Evolutionary conservation across 2,797 vertebrate genomes (phyloP).

Genomic region (Clarias pachynema): DNA sequence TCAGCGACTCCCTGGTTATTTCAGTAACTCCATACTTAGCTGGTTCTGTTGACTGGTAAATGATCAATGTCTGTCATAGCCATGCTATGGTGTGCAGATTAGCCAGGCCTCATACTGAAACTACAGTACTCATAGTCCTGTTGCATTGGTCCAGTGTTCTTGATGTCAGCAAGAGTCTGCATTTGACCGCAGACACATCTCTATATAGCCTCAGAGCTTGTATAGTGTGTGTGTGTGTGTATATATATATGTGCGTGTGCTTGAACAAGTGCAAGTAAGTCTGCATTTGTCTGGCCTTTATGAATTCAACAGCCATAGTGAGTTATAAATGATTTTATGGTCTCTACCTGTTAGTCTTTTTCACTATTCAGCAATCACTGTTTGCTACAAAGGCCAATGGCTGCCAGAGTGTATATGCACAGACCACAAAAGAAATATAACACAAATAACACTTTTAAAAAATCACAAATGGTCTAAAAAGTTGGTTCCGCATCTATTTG

Average conservation of each 20-base stretch:
- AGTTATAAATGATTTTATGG: conserved; percentile 58
- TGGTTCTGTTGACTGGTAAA: conserved; percentile 14
- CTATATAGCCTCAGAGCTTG: conserved; percentile 65
- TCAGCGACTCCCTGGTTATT: background rate
- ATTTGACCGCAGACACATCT: conserved; percentile 55
- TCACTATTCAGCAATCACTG: conserved; percentile 46
- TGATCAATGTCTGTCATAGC: background rate
- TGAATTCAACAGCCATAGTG: conserved; percentile 67
- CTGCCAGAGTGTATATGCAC: conserved; percentile 14
- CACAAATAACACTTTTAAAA: background rate
- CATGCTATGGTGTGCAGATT: background rate
- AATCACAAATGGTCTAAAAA: background rate
- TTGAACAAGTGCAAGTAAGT: conserved; percentile 33
- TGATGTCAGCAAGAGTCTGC: conserved; percentile 37
- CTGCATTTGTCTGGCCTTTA: conserved; percentile 59
- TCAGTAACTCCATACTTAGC: background rate
- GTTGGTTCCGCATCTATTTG: background rate
- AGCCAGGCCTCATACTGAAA: conserved; percentile 26
- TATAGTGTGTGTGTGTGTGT: conserved; percentile 63
- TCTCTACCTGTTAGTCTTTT: conserved; percentile 55
- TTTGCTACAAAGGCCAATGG: conserved; percentile 37
- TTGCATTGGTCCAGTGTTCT: conserved; percentile 48
- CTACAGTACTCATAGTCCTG: conserved; percentile 42
- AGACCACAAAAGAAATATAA: background rate
- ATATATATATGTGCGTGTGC: background rate